Percentiles rank a stretch among this genome's conserved stretches.
Conservation (phyloP, 2,888 invertebrate species). For the Lacanobia oleracea region DNA sequence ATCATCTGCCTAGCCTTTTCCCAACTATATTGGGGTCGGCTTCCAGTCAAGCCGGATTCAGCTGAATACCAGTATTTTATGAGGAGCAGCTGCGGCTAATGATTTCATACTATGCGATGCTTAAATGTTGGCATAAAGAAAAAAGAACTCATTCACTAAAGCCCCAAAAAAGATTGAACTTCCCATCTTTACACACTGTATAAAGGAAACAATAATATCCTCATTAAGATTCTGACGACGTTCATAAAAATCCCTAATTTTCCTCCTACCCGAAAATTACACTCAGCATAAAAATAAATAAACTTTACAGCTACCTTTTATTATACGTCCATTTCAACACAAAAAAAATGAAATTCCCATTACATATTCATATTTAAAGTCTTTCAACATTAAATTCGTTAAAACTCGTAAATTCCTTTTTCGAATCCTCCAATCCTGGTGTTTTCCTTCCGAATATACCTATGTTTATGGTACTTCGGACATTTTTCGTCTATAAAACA, state of each 20-base stretch:
- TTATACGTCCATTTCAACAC: constrained; percentile 23
- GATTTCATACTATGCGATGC: too few species aligned
- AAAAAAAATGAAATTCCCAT: constrained; percentile 31
- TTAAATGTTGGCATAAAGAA: neutral
- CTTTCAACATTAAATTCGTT: constrained; percentile 52
- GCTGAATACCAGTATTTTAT: too few species aligned
- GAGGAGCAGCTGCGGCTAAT: too few species aligned
- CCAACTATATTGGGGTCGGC: too few species aligned
- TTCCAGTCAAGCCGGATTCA: too few species aligned
- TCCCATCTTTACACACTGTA: neutral
- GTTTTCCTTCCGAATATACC: constrained; percentile 40
- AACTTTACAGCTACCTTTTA: constrained; percentile 50
- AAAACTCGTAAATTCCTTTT: constrained; percentile 53
- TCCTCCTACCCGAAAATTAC: constrained; percentile 39
- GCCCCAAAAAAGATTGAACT: neutral
- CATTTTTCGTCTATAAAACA: constrained; percentile 59
- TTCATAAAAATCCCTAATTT: constrained; percentile 36
- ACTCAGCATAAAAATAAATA: constrained; percentile 38
- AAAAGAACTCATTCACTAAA: neutral
- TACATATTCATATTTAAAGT: constrained; percentile 52
- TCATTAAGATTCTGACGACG: constrained; percentile 30
- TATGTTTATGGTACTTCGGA: constrained; percentile 40
- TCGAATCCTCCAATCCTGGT: constrained; percentile 37
- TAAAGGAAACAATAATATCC: constrained; percentile 16
- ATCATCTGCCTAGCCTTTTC: too few species aligned